phyloP scores from a whole-genome alignment of 2,113 vertebrate genomes.

The Saccopteryx bilineata region DNA sequence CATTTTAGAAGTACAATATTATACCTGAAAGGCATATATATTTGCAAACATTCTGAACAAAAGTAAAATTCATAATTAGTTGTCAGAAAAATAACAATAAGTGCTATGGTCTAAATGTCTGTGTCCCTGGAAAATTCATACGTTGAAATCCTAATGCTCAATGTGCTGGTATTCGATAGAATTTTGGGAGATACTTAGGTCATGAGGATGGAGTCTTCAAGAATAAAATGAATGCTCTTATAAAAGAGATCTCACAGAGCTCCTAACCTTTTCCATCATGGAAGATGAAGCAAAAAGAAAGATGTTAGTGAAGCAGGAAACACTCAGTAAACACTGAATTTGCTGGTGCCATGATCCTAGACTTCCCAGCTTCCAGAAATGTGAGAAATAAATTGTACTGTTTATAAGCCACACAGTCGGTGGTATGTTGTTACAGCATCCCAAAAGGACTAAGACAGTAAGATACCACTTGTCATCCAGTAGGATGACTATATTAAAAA shows the following conservation, averaged over 20 bases:
- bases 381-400: not conserved
- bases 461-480: not conserved
- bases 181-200: not conserved
- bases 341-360: not conserved
- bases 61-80: not conserved
- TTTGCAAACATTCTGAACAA: not conserved
- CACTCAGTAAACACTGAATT: not conserved
- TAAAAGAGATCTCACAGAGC: not conserved
- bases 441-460: not conserved
- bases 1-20: not conserved
- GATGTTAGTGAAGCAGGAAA: not conserved
- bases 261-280: not conserved
- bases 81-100: not conserved
- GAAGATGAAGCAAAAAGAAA: not conserved
- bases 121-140: not conserved
- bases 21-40: not conserved
- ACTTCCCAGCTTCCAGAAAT: not conserved
- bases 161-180: not conserved
- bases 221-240: not conserved
- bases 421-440: not conserved
- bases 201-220: not conserved
- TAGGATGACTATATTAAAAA: not conserved
- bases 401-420: not conserved
- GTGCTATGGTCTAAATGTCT: not conserved
- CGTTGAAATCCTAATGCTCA: not conserved